These are phyloP conservation scores for Acanthornis magna DNA, from an alignment of 2,797 vertebrate genomes.

Conservation along the genomic window DNA sequence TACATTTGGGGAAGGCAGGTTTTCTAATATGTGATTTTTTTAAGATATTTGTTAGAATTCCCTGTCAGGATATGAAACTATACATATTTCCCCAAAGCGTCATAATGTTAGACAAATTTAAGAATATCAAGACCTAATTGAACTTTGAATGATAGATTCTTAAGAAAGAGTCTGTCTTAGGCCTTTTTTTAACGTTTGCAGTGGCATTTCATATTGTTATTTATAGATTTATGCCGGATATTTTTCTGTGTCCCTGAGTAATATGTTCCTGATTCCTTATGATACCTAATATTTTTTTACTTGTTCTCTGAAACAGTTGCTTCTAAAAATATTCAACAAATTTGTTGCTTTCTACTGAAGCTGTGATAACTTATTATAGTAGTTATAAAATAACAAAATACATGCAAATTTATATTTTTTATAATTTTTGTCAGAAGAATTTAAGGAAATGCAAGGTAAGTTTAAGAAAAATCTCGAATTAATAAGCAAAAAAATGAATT, in stretches of 20 bases:
- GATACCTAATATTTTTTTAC: neutral
- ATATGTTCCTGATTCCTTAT: neutral
- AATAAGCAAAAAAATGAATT: neutral
- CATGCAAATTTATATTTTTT: neutral
- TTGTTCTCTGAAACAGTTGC: neutral
- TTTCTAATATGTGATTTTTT: neutral
- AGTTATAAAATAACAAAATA: no score
- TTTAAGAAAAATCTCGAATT: neutral
- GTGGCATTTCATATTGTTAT: neutral
- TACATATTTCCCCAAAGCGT: neutral
- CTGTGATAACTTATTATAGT: neutral
- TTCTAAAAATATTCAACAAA: neutral
- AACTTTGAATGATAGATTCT: neutral
- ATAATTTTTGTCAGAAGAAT: neutral
- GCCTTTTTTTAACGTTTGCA: neutral
- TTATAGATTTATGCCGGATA: neutral
- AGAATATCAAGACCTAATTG: neutral
- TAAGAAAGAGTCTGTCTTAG: neutral
- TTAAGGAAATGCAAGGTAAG: neutral
- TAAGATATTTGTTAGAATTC: neutral
- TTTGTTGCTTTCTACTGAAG: neutral
- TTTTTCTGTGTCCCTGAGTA: neutral
- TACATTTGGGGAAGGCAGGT: fast-evolving
- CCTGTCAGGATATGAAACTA: neutral
- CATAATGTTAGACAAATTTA: neutral